Conservation (phyloP, 2,113 vertebrate genomes). For the Tautogolabrus adspersus region DNA sequence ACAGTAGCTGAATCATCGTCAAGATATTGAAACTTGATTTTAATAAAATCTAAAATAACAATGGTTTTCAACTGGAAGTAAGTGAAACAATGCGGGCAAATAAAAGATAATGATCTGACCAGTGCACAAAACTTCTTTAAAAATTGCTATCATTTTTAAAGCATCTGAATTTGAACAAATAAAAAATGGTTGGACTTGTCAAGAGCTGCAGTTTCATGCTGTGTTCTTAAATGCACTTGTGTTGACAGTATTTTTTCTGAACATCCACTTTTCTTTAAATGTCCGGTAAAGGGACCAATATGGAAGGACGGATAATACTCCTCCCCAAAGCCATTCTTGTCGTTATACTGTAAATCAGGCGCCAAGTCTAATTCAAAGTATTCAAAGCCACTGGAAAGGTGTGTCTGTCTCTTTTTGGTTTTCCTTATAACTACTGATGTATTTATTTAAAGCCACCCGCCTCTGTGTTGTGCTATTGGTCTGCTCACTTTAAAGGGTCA, state of each 20-base stretch:
- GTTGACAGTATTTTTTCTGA: constrained; percentile 68
- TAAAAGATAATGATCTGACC: not conserved
- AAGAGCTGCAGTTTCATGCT: not conserved
- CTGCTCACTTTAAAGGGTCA: constrained; percentile 27
- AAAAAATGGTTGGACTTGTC: not conserved
- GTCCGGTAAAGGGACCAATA: constrained; percentile 47
- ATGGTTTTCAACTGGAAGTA: not conserved
- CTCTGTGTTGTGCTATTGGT: constrained; percentile 15
- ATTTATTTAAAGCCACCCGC: constrained; percentile 64
- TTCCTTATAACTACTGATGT: constrained; percentile 68
- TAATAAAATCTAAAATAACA: not conserved
- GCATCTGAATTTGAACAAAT: not conserved
- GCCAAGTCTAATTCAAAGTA: constrained; percentile 56
- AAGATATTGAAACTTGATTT: not conserved
- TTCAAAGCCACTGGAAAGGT: constrained; percentile 42
- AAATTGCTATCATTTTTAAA: no score
- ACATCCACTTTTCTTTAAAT: not conserved
- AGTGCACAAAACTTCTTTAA: no score
- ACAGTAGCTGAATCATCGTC: not conserved
- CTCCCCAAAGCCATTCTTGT: not conserved
- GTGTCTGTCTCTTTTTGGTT: constrained; percentile 20
- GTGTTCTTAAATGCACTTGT: constrained; percentile 45
- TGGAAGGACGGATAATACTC: not conserved
- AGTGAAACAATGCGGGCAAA: not conserved
- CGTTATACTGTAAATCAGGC: constrained; percentile 3